Percentiles rank a stretch among this genome's conserved stretches.
These are phyloP conservation scores for Ciconia stormi DNA, from an alignment of 2,113 vertebrate species.

Conservation along the genomic window DNA sequence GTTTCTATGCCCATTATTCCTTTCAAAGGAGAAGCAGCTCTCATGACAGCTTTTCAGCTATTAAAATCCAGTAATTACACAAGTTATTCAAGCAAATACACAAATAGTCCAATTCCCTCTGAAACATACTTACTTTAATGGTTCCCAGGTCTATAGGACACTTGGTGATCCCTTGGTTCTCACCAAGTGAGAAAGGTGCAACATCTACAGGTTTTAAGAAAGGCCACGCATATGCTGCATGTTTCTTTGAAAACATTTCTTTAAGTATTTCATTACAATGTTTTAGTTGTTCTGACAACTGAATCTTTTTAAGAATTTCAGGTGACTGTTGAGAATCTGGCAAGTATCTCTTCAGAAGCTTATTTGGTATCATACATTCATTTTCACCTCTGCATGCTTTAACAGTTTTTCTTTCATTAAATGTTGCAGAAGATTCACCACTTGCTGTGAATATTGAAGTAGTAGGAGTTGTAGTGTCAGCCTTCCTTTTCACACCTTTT, in stretches of 20 bases:
- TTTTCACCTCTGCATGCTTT: constrained; percentile 63
- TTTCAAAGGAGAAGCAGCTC: background rate
- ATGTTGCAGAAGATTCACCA: constrained; percentile 43
- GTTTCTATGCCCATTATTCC: background rate
- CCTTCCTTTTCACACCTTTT: constrained; percentile 87
- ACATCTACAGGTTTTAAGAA: constrained; percentile 83
- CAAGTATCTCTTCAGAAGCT: constrained; percentile 73
- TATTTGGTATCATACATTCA: constrained; percentile 59
- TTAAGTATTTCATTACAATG: constrained; percentile 83
- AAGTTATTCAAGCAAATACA: background rate
- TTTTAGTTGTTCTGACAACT: constrained; percentile 77
- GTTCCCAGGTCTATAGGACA: constrained; percentile 85
- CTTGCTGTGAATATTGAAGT: constrained; percentile 59
- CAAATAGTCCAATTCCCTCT: background rate
- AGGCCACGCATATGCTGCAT: constrained; percentile 85
- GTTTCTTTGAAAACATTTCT: constrained; percentile 90
- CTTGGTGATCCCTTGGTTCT: constrained; percentile 80
- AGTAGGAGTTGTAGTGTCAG: constrained; percentile 77
- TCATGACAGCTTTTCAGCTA: background rate
- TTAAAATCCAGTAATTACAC: background rate
- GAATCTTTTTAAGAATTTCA: constrained; percentile 56
- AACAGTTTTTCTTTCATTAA: constrained; percentile 50
- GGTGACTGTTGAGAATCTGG: constrained; percentile 70
- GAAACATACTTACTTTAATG: constrained; percentile 81
- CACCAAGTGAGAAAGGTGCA: constrained; percentile 71